Base-by-base conservation (phyloP, 2,113 vertebrate genomes). In the Pandion haliaetus region DNA sequence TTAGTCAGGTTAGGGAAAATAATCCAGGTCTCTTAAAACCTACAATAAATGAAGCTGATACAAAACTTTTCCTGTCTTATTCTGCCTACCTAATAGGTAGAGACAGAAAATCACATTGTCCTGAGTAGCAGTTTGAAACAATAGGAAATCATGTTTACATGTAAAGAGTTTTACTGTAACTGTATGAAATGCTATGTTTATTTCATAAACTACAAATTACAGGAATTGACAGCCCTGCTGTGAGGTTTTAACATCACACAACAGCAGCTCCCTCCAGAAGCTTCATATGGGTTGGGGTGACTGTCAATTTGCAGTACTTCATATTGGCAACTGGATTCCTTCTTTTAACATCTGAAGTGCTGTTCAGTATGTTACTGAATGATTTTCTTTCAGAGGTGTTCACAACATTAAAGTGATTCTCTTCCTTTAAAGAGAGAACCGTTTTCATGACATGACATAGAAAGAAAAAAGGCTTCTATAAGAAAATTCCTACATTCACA, bases 121-220 rank as follows among this genome's bases (percentile, higher is more conserved):
- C 83, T 59, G 28, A 86, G 82, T 87, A 59, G 69, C 28, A 70
- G 62, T 44, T 49, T 78, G 78, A 76, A 88, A 84, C 88, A 5
- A 49, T 63, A 90, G 71, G 58, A 97, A 80, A 90, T 21, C 28
- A n/a, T 86, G 16, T 84, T 93, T 89, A 70, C 6, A 5, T 66
- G 38, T 47, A 45, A 69, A 77, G 66, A 80, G 26, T 69, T 90
- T 94, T 79, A 45, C 52, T 89, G 34, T 44, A 26, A 76, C 21
- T 74, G 50, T 78, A 85, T 81, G 36, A 94, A 96, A 85, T 42
- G 25, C 47, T 90, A 3, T 72, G 55, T 57, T 90, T 89, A 88
- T 65, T 92, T 88, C 67, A 71, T 94, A 95, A 95, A 57, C n/a
- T 92, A 81, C 9, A 89, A 86, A 73, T 67, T 19, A 65, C n/a